A percentile compares a stretch with the other conserved stretches of the same genome.
phyloP scores from a whole-genome alignment of 2,113 vertebrate genomes.

The Indicator maculatus region DNA sequence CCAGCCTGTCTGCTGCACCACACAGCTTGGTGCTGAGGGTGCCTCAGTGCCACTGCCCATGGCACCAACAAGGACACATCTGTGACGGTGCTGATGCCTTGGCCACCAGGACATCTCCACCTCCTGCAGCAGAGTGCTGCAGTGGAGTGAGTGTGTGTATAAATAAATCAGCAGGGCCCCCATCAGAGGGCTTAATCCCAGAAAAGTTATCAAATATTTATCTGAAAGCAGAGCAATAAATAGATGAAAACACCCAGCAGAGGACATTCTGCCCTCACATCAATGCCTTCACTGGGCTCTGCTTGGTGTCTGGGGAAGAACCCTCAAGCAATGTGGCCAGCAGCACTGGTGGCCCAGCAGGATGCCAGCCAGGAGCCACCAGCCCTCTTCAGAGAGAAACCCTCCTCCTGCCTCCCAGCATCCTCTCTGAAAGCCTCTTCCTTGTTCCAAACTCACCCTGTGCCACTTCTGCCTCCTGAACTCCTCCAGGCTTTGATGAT shows the following conservation, averaged over 20 bases:
- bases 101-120: neutral
- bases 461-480: neutral
- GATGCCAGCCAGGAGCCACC: neutral
- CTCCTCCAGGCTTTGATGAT: neutral
- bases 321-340: neutral
- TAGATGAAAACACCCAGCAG: neutral
- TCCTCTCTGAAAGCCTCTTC: neutral
- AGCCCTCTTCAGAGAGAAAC: neutral
- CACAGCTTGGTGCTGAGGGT: too few relatives aligned
- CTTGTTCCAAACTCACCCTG: fast-evolving
- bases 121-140: neutral
- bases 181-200: neutral
- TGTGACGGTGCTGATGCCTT: neutral
- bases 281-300: neutral
- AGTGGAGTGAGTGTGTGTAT: neutral
- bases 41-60: too few relatives aligned
- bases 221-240: slow-evolving; percentile 25
- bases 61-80: neutral
- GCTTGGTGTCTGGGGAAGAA: neutral
- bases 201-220: slow-evolving; percentile 55
- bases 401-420: neutral
- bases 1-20: too few relatives aligned
- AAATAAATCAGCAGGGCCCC: slow-evolving; percentile 28
- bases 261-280: neutral
- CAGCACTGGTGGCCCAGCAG: neutral